These are phyloP conservation scores for Drosophila repletoides DNA, from an alignment of 1,140 invertebrate genomes.

Conservation along the genomic window DNA sequence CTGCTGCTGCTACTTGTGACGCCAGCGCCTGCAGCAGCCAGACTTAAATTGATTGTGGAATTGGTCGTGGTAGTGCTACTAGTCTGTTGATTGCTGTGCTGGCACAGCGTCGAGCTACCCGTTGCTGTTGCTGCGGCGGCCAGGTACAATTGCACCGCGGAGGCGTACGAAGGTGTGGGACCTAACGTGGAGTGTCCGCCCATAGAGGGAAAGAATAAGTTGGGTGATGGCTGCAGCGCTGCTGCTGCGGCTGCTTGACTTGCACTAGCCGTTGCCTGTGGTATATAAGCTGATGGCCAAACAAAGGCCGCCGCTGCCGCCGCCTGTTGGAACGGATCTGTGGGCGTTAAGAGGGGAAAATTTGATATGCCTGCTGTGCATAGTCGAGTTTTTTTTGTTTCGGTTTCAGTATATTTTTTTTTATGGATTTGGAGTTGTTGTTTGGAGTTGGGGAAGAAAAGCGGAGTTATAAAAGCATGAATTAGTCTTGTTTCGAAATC, in stretches of 20 bases:
- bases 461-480: constrained; percentile 79
- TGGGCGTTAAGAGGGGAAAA: constrained; percentile 82
- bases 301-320: constrained; percentile 84
- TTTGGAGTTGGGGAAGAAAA: constrained; percentile 48
- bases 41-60: constrained; percentile 70
- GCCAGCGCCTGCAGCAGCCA: constrained; percentile 46
- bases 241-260: constrained; percentile 84
- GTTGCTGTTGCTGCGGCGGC: constrained; percentile 79
- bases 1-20: constrained; percentile 47
- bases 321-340: constrained; percentile 89
- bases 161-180: constrained; percentile 83
- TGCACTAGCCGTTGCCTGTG: constrained; percentile 84
- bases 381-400: constrained; percentile 33
- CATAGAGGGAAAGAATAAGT: constrained; percentile 80
- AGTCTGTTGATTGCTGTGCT: constrained; percentile 69
- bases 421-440: constrained; percentile 26
- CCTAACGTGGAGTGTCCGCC: constrained; percentile 63
- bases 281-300: constrained; percentile 76
- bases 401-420: background rate
- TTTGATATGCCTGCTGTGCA: constrained; percentile 79
- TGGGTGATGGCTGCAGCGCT: constrained; percentile 85
- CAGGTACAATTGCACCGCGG: constrained; percentile 84
- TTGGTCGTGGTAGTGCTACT: constrained; percentile 72
- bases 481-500: constrained; percentile 71
- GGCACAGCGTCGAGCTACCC: constrained; percentile 74